phyloP scores from a whole-genome alignment of 2,888 invertebrate species.

The Gnatocerus cornutus region DNA sequence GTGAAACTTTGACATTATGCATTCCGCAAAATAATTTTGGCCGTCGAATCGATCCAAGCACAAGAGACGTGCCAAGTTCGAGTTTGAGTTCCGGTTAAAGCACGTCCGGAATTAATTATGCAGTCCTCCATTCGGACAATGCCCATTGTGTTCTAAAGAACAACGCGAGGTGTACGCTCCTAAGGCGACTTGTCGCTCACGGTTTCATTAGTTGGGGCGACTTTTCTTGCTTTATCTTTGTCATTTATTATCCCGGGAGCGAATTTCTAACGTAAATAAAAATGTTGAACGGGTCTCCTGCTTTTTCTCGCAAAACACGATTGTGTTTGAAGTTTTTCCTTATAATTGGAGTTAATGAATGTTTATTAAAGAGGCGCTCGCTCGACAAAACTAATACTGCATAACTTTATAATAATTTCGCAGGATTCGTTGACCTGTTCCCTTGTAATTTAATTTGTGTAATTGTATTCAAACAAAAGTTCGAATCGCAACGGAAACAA shows the following conservation, averaged over 20 bases:
- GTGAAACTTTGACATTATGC: constrained; percentile 41
- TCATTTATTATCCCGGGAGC: constrained; percentile 44
- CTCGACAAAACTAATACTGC: constrained; percentile 26
- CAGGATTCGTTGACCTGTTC: constrained; percentile 41
- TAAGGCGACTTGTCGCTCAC: constrained; percentile 44
- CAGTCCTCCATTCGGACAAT: constrained; percentile 61
- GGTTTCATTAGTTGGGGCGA: constrained; percentile 37
- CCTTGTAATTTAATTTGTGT: constrained; percentile 41
- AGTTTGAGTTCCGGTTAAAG: constrained; percentile 48
- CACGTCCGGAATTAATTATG: constrained; percentile 56
- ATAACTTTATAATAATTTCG: constrained; percentile 35
- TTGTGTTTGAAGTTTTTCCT: constrained; percentile 40
- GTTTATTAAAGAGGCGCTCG: constrained; percentile 41
- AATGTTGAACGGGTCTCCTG: constrained; percentile 33
- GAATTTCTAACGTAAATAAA: constrained; percentile 42
- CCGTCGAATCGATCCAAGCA: constrained; percentile 22
- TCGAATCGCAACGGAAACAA: constrained; percentile 50
- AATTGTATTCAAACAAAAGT: constrained; percentile 48
- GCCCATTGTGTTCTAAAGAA: constrained; percentile 61
- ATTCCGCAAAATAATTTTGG: constrained; percentile 35
- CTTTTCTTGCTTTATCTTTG: constrained; percentile 35
- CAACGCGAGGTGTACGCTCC: constrained; percentile 54
- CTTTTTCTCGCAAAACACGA: constrained; percentile 32
- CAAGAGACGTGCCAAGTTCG: constrained; percentile 41
- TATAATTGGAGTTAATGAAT: constrained; percentile 46